Evolutionary conservation across 2,797 vertebrate species (phyloP), one percentile per base, ranked within the genome.

Genomic region (Lagodon rhomboides): DNA sequence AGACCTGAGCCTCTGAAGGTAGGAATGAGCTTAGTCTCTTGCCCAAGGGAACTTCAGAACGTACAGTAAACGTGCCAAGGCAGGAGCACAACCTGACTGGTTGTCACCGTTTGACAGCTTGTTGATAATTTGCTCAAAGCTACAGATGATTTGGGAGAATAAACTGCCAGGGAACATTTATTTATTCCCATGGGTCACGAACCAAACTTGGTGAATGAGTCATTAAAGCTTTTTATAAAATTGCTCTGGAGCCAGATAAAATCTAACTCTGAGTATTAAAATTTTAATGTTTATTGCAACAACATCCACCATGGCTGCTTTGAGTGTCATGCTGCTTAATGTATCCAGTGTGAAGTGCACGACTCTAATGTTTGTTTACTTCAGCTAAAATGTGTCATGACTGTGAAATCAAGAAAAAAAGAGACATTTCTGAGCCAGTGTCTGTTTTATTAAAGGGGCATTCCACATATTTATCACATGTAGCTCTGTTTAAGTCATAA

Each of bases 191-290:
- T 9, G 9, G 51, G 12, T 23, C 23, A 44, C 17, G 20, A 69
- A 34, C 15, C n/a, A 65, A 47, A 1, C 23, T 30, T 49, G 4
- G 51, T 17, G 15, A 60, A 68, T 1, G 3, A 30, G 11, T 44
- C 9, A n/a, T 60, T 66, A 54, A 41, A 30, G 9, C 17, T 34
- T 41, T 71, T 62, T n/a, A 25, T 51, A 27, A 68, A 82, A 72
- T 72, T 3, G 25, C 38, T 41, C 41, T 60, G 6, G 5, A 61
- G 38, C 58, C n/a, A 12, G 12, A 11, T 12, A 30, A 11, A 13
- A 59, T 20, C 3, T 18, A 46, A 44, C 4, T 18, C 22, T 4
- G 23, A 67, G 15, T 65, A 22, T 30, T 50, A 4, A 15, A 15
- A 43, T 54, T 54, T 49, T 0, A 41, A 43, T 51, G 23, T 72